Conservation (phyloP, 2,888 invertebrate genomes). For the Zootermopsis nevadensis region DNA sequence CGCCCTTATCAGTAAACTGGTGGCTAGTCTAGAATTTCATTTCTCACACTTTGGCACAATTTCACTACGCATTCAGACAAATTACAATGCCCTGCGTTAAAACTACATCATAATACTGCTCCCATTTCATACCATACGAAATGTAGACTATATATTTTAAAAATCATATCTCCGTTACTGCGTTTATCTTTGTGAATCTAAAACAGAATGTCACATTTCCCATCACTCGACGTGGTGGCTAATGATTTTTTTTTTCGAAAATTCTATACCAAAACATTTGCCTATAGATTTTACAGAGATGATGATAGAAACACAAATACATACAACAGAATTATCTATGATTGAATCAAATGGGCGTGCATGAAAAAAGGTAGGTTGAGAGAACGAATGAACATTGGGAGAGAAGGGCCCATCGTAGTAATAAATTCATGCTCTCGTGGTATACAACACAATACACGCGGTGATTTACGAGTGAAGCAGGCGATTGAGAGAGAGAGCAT, state of each 20-base stretch:
- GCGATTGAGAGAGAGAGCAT: slow-evolving; percentile 24
- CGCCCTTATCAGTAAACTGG: too few species aligned
- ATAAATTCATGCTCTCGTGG: slow-evolving; percentile 46
- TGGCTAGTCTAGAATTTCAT: background rate
- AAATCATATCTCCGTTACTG: slow-evolving; percentile 36
- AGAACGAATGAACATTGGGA: slow-evolving; percentile 10
- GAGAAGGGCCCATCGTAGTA: slow-evolving; percentile 40
- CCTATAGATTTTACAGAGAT: slow-evolving; percentile 40
- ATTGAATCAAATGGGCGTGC: slow-evolving; percentile 44
- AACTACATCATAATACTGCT: background rate
- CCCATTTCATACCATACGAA: background rate
- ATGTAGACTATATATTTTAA: slow-evolving; percentile 8
- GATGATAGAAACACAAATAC: slow-evolving; percentile 33
- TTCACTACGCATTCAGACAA: slow-evolving; percentile 31
- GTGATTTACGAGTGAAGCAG: slow-evolving; percentile 47
- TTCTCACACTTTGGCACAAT: background rate
- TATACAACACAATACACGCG: slow-evolving; percentile 38
- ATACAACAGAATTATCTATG: slow-evolving; percentile 43
- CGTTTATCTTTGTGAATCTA: slow-evolving; percentile 29
- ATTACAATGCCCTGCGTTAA: slow-evolving; percentile 12
- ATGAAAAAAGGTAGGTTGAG: slow-evolving; percentile 11
- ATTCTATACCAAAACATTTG: slow-evolving; percentile 35
- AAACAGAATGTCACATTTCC: slow-evolving; percentile 15
- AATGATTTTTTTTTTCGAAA: slow-evolving; percentile 27
- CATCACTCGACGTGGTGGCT: slow-evolving; percentile 3